Base-by-base conservation (phyloP, 2,888 invertebrate species). In the Druceiella hillmani region DNA sequence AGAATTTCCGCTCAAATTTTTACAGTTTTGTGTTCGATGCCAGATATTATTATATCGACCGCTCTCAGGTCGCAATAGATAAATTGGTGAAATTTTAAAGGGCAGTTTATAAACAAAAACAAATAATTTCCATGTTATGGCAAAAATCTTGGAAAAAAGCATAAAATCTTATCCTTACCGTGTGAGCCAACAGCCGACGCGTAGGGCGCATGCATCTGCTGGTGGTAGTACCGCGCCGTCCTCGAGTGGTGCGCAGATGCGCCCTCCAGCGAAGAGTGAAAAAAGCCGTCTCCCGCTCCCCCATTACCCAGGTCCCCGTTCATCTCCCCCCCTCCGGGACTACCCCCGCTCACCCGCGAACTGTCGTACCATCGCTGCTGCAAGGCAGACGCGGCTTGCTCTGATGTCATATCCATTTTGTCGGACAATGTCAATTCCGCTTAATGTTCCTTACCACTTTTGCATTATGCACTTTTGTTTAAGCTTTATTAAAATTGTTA, bases 121-220 rank as follows among this genome's bases (percentile, higher is more conserved):
- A 10, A n/a, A 22, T 9, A 7, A 22, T 9, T 22, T 22, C n/a
- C 22, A 27, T 9, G 11, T 27, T n/a, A 27, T 9, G 13, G 16
- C 14, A 3, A 15, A 3, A 16, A 16, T 14, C 20, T 7, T 20
- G 20, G 5, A 20, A 20, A 9, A 5, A 9, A 20, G 9, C 20
- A 20, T 9, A 20, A 5, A 20, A 5, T 9, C 20, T 20, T 14
- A 13, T 10, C 44, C 71, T 66, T 51, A 74, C 74, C 72, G 53
- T 74, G 74, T 45, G 72, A 70, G 46, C 67, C 59, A 54, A 74
- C 73, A 38, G 73, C 70, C 40, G 74, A 61, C 42, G 73, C 71
- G 57, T 72, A 74, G 49, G 74, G 71, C 51, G 66, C 66, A 58
- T 74, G 74, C 70, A 74, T 73, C 53, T 73, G 73, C 56, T 72